Percentiles rank a stretch among this genome's conserved stretches.
phyloP scores from a whole-genome alignment of 2,113 vertebrate species.

The Sander lucioperca region DNA sequence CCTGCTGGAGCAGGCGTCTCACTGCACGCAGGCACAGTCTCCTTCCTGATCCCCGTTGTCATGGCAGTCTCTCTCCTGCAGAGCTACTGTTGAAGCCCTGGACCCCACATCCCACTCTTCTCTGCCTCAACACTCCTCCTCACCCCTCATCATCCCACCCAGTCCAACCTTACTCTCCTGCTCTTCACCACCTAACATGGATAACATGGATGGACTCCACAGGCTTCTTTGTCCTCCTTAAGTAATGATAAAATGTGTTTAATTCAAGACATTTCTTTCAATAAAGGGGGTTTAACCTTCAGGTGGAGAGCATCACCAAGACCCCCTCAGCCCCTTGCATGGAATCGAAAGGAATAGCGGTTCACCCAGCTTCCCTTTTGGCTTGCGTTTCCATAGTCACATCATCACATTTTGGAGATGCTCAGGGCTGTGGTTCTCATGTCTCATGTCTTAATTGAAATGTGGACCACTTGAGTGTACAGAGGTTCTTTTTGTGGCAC shows the following conservation, averaged over 20 bases:
- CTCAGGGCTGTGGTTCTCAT: slow-evolving; percentile 64
- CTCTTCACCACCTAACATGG: slow-evolving; percentile 58
- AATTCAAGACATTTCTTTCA: slow-evolving; percentile 56
- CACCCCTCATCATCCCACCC: slow-evolving; percentile 26
- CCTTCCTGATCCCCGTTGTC: slow-evolving; percentile 71
- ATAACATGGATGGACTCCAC: slow-evolving; percentile 72
- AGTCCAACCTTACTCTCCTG: slow-evolving; percentile 27
- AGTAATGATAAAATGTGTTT: slow-evolving; percentile 47
- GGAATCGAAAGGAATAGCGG: slow-evolving; percentile 60
- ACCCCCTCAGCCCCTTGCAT: slow-evolving; percentile 39
- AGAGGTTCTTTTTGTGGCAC: slow-evolving; percentile 62
- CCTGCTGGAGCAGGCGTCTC: slow-evolving; percentile 53
- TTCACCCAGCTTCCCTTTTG: slow-evolving; percentile 51
- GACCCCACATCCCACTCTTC: slow-evolving; percentile 1
- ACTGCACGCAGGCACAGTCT: slow-evolving; percentile 59
- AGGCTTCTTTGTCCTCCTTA: slow-evolving; percentile 40
- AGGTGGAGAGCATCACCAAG: slow-evolving; percentile 43
- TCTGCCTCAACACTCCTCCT: slow-evolving; percentile 11
- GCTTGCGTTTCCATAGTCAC: slow-evolving; percentile 67
- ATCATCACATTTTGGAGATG: slow-evolving; percentile 62
- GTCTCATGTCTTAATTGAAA: slow-evolving; percentile 66
- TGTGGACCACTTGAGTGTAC: slow-evolving; percentile 72
- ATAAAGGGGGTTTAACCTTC: slow-evolving; percentile 26
- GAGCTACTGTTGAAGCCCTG: slow-evolving; percentile 72
- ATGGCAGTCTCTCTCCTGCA: slow-evolving; percentile 72